Evolutionary conservation across 1,140 invertebrate species (phyloP), one percentile per base, ranked within the genome.

Genomic region (Drosophila repletoides): DNA sequence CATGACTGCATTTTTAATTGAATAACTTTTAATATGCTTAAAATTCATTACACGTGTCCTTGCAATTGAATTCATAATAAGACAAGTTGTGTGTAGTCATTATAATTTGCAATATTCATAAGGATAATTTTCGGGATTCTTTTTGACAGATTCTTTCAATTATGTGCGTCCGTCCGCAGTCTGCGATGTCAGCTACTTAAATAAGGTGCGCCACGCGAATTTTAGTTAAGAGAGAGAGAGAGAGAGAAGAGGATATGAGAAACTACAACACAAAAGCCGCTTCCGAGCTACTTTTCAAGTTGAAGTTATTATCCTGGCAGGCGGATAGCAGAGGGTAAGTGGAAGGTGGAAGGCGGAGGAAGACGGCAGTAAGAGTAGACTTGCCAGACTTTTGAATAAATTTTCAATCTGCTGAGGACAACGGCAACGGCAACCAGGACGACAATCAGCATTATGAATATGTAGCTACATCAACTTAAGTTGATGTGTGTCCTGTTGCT

Each of bases 331-430:
- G 29, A 6, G 12, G 7, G 10, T 10, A n/a, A n/a, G n/a, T n/a
- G n/a, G n/a, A n/a, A n/a, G 15, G 36, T 26, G 14, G 21, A 29
- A 6, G 26, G 33, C 38, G 21, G 28, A 6, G 26, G 33, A 26
- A 55, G 26, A 22, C 61, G 38, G 36, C 52, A 22, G 49, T 38
- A 70, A 69, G 49, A 34, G 63, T 73, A 73, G 77, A 77, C 79
- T 81, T 66, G 53, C 51, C 52, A 84, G 77, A 83, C 64, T 83
- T 77, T 77, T 83, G 77, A 83, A 83, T 83, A 83, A 83, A 83
- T 83, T 83, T 84, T 77, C 64, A 84, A 83, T 83, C 73, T 74
- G 59, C 56, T 24, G 64, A 73, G 70, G 71, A 73, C 73, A 52
- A 31, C 33, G 41, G 33, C 56, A 69, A 45, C 33, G 43, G 29